Percentiles rank a stretch among this genome's conserved stretches.
These are phyloP conservation scores for Holothuria scabra DNA, from an alignment of 53 echinoderm and acorn worm genomes.

Conservation along the genomic window DNA sequence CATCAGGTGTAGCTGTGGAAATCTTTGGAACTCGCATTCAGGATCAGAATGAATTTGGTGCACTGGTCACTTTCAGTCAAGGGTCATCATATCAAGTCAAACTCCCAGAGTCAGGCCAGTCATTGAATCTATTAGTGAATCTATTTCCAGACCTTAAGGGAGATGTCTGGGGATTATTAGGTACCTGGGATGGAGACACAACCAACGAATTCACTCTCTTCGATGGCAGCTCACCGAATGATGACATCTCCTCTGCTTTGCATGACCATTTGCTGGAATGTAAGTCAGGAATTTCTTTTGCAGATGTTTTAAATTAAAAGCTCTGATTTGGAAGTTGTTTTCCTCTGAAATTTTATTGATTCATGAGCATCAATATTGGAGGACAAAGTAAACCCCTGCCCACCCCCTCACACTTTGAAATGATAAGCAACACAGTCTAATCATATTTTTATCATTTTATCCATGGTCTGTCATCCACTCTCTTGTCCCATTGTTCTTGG, in stretches of 20 bases:
- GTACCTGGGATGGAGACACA: slow-evolving; percentile 80
- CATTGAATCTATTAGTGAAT: slow-evolving; percentile 68
- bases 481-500: too few relatives aligned
- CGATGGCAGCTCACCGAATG: slow-evolving; percentile 26
- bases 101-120: slow-evolving; percentile 57
- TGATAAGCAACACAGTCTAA: too few relatives aligned
- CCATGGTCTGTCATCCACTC: too few relatives aligned
- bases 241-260: not conserved
- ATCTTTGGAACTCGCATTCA: not conserved
- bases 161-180: slow-evolving; percentile 68
- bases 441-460: too few relatives aligned
- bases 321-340: too few relatives aligned
- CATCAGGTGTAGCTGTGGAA: slow-evolving; percentile 10
- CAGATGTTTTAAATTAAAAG: not conserved
- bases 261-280: slow-evolving; percentile 12
- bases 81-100: slow-evolving; percentile 71
- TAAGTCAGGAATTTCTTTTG: not conserved
- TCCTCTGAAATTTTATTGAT: too few relatives aligned
- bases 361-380: too few relatives aligned
- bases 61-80: slow-evolving; percentile 69
- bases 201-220: slow-evolving; percentile 75
- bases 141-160: slow-evolving; percentile 58
- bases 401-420: too few relatives aligned
- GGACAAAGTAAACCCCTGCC: too few relatives aligned
- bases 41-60: slow-evolving; percentile 51